A percentile compares a stretch with the other conserved stretches of the same genome.
These are phyloP conservation scores for Hecatera dysodea DNA, from an alignment of 2,888 invertebrate genomes.

Conservation along the genomic window DNA sequence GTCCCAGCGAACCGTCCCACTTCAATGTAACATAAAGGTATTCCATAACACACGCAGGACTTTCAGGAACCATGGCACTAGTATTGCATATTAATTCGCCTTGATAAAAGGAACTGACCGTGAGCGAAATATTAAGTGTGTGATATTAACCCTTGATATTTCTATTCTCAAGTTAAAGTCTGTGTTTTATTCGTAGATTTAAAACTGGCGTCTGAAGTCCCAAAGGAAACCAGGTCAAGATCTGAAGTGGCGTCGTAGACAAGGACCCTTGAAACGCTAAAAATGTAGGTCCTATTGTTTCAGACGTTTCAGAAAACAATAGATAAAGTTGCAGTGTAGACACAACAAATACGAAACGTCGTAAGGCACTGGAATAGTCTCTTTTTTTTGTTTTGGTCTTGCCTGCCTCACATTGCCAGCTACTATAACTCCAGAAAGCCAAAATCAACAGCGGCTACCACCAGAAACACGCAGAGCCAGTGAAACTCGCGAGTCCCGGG, in stretches of 20 bases:
- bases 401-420: too few species aligned
- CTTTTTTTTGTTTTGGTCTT: too few species aligned
- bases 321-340: conserved; percentile 23
- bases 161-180: neutral
- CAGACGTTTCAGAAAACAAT: conserved; percentile 26
- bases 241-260: conserved; percentile 48
- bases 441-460: too few species aligned
- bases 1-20: conserved; percentile 6
- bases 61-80: conserved; percentile 56
- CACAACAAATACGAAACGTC: conserved; percentile 17
- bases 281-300: conserved; percentile 47
- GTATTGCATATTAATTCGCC: conserved; percentile 60
- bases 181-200: conserved; percentile 22
- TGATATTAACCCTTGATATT: conserved; percentile 31
- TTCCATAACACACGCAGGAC: conserved; percentile 40
- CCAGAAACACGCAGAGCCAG: too few species aligned
- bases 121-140: conserved; percentile 38
- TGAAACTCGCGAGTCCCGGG: too few species aligned
- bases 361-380: neutral
- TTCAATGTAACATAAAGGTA: conserved; percentile 29
- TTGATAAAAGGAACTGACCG: conserved; percentile 50
- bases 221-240: conserved; percentile 49
- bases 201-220: conserved; percentile 22
- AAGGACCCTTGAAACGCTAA: conserved; percentile 31
- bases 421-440: too few species aligned